Evolutionary conservation across 2,797 vertebrate genomes (phyloP), one percentile per base, ranked within the genome.

Genomic region (Chromis chromis): DNA sequence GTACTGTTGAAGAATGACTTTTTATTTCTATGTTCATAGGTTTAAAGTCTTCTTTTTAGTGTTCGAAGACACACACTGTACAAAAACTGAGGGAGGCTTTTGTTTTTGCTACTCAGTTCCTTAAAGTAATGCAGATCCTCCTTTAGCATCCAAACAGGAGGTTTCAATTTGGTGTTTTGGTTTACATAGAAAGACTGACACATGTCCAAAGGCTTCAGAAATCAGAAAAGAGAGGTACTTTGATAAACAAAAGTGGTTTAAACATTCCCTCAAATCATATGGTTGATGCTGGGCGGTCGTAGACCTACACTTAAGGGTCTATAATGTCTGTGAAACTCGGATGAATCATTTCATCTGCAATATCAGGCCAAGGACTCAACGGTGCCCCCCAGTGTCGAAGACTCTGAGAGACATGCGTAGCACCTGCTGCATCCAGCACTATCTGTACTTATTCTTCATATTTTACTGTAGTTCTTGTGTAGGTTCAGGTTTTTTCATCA

Each of bases 61-160:
- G 69, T 88, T 91, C 81, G 36, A 86, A 82, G 88, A 93, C 91
- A 93, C 90, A 83, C 72, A 91, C 90, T 91, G 90, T 92, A 91
- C 83, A 67, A 83, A 39, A 60, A 67, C 78, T 67, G 74, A 80
- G 66, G 68, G 61, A 49, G 74, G 63, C 46, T 33, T 46, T 31
- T 55, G 16, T 19, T 19, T 17, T 16, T 6, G 58, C 75, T 64
- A 1, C 80, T 84, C 79, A 27, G 61, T 78, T 63, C 62, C 46
- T 84, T 5, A 13, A 79, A 84, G 61, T 70, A 49, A 70, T 79
- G 77, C 81, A 84, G 80, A 70, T 73, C 53, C 62, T 82, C 68
- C 55, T 78, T 70, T 50, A 69, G 71, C 67, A 49, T 79, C 82
- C 74, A 48, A 52, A 28, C 39, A 57, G 57, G 53, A 62, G 52